Base-by-base conservation (phyloP, 2,888 invertebrate species). In the Boloria selene region DNA sequence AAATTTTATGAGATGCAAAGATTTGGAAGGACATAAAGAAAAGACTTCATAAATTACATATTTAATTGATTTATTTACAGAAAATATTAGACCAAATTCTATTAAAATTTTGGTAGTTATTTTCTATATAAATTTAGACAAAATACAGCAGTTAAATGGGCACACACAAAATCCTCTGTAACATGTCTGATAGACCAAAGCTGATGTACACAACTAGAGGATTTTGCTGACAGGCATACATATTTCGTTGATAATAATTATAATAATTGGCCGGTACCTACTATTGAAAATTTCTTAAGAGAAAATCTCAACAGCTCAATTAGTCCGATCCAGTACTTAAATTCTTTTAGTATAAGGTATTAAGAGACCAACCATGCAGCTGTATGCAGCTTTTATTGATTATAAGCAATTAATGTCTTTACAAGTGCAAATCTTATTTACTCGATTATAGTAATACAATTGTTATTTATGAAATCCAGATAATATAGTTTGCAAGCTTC, bases 51-150 rank as follows among this genome's bases (percentile, higher is more conserved):
- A 86, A 88, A 87, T 88, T 86, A 88, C 83, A 87, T 89, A 87
- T 88, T 88, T 79, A 82, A 84, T 92, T 80, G 82, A 84, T 92
- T 92, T 93, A 93, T 93, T 92, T 93, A 93, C 93, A 93, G 90
- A 90, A 90, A 90, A 90, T 88, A 86, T 84, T 87, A 83, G 90
- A 89, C 87, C 89, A 88, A 89, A 87, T 85, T 84, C 82, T 85
- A 84, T 85, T 81, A 80, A 81, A 83, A 56, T 81, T 85, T 86
- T 79, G 81, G 79, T 80, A 82, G 80, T 84, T 79, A 84, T 80
- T 83, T 84, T 79, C 78, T 81, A 80, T 79, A 81, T 82, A 78
- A 83, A 83, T 86, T 83, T 83, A 81, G 86, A 85, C 83, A 83
- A 87, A 85, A 81, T 86, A 85, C 79, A 81, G 79, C 78, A 79